Conservation (phyloP, 2,113 vertebrate species). For the Bungarus multicinctus region DNA sequence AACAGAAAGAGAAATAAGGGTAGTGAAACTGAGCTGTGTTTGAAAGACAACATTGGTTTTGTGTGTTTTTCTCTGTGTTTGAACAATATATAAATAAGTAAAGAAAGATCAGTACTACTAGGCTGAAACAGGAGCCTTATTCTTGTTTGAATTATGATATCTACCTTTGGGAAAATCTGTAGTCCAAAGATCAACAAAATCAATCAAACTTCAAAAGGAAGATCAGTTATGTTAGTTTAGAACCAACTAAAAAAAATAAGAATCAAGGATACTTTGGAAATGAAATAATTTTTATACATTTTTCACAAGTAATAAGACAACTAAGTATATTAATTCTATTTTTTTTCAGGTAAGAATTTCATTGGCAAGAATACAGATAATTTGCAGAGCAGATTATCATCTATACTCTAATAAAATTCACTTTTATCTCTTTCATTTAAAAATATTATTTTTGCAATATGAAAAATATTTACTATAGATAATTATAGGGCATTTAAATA, state of each 20-base stretch:
- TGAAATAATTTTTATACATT: not conserved
- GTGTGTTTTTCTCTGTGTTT: not conserved
- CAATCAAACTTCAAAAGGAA: not conserved
- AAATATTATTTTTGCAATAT: not conserved
- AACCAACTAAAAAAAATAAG: not conserved
- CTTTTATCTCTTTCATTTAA: not conserved
- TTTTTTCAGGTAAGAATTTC: not conserved
- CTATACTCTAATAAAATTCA: not conserved
- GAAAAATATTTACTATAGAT: not conserved
- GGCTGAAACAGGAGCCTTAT: not conserved
- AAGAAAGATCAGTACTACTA: not conserved
- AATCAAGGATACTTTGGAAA: not conserved
- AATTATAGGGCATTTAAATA: not conserved
- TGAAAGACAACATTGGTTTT: not conserved
- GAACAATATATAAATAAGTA: not conserved
- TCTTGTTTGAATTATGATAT: not conserved
- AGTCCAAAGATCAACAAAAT: not conserved
- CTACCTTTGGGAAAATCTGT: not conserved
- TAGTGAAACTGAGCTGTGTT: not conserved
- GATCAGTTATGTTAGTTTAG: not conserved
- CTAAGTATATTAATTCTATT: not conserved
- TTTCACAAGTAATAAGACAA: not conserved
- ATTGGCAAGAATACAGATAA: not conserved
- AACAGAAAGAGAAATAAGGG: not conserved
- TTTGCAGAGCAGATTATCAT: not conserved